Percentiles rank a stretch among this genome's conserved stretches.
Evolutionary conservation across 2,797 vertebrate genomes (phyloP).

Genomic region (Rhabdomys pumilio): DNA sequence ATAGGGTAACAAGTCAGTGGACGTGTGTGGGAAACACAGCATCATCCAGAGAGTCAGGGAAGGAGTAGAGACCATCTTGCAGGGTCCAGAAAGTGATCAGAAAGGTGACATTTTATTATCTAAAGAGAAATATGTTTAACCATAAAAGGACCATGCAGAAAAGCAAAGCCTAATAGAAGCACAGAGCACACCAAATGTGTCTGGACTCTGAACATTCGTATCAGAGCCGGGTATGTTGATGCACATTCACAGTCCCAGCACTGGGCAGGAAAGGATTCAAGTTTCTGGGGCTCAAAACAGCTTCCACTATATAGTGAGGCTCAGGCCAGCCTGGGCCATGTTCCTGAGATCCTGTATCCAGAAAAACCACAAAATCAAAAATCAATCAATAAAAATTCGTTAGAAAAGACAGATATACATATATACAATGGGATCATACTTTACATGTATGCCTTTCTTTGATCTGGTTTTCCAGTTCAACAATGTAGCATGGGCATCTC

Average conservation of each 20-base stretch:
- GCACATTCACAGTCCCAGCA: neutral
- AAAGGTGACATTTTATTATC: neutral
- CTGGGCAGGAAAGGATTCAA: neutral
- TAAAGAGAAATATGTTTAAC: neutral
- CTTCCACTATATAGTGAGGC: neutral
- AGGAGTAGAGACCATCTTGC: neutral
- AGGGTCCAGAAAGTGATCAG: neutral
- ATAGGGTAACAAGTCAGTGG: neutral
- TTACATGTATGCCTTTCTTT: neutral
- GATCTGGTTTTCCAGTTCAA: neutral
- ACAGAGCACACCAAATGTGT: neutral
- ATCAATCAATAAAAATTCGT: neutral
- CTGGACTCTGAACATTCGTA: neutral
- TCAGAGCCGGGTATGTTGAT: neutral
- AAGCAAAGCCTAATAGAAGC: neutral
- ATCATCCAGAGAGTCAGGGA: neutral
- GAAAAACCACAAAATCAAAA: neutral
- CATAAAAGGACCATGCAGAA: neutral
- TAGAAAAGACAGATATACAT: neutral
- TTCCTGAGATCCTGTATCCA: neutral
- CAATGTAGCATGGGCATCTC: neutral
- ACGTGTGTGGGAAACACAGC: accelerated
- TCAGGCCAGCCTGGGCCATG: neutral
- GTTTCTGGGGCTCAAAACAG: neutral
- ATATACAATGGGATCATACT: neutral